These are phyloP conservation scores for Delichon dasypus DNA, from an alignment of 2,797 vertebrate genomes.

Conservation along the genomic window DNA sequence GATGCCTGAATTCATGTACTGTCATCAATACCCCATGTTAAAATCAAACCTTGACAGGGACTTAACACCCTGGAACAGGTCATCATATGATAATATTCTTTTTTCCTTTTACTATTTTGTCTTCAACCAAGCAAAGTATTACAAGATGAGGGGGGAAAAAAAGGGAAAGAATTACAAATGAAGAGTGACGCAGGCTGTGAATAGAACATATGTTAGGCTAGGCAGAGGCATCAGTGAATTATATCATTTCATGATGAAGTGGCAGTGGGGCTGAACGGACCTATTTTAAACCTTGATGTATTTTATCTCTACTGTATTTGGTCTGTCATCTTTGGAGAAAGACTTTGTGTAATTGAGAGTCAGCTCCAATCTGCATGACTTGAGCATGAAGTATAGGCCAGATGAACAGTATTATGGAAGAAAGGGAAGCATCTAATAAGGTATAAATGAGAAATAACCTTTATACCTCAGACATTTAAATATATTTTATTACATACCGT, in stretches of 20 bases:
- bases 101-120: conserved; percentile 84
- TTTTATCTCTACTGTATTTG: conserved; percentile 92
- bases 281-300: conserved; percentile 95
- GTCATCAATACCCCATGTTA: conserved; percentile 80
- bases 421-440: conserved; percentile 75
- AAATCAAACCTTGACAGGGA: conserved; percentile 83
- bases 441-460: conserved; percentile 75
- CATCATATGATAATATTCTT: conserved; percentile 82
- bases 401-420: conserved; percentile 67
- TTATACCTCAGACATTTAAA: conserved; percentile 60
- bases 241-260: conserved; percentile 84
- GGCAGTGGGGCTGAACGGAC: conserved; percentile 89
- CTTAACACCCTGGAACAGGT: conserved; percentile 87
- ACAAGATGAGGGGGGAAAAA: conserved; percentile 69
- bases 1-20: conserved; percentile 83
- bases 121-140: conserved; percentile 85
- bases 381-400: conserved; percentile 75
- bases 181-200: conserved; percentile 91
- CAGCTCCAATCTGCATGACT: conserved; percentile 88
- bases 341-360: conserved; percentile 91
- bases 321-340: conserved; percentile 88
- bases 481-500: background rate
- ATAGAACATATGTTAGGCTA: conserved; percentile 93
- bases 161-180: conserved; percentile 90
- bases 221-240: conserved; percentile 85